phyloP scores from a whole-genome alignment of 2,113 vertebrate genomes.

The Aspidoscelis tigris region DNA sequence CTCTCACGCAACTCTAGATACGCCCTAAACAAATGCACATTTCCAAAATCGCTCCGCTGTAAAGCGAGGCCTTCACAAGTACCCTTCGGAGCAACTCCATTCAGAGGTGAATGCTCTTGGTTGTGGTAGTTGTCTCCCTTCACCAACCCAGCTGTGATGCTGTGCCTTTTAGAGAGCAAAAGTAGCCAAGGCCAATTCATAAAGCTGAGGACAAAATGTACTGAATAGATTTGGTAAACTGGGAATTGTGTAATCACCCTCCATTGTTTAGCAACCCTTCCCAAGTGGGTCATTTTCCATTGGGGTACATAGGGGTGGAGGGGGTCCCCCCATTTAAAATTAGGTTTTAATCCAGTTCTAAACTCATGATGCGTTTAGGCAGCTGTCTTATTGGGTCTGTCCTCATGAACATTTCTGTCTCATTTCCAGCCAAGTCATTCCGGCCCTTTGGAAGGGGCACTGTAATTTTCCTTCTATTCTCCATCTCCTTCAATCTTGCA shows the following conservation, averaged over 20 bases:
- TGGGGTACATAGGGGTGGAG: background rate
- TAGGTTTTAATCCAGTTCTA: constrained; percentile 38
- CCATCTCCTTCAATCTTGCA: background rate
- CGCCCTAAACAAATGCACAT: constrained; percentile 81
- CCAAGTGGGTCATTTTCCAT: constrained; percentile 20
- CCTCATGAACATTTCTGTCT: constrained; percentile 54
- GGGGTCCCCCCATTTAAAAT: constrained; percentile 4
- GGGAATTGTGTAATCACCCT: constrained; percentile 11
- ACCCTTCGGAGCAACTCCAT: constrained; percentile 64
- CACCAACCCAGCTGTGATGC: constrained; percentile 4
- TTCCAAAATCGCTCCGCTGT: constrained; percentile 73
- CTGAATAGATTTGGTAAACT: constrained; percentile 12
- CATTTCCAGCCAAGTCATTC: constrained; percentile 54
- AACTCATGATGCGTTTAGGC: constrained; percentile 14
- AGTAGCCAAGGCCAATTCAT: constrained; percentile 21
- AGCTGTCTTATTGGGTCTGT: constrained; percentile 23
- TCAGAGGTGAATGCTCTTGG: constrained; percentile 42
- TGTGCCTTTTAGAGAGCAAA: background rate
- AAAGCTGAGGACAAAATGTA: constrained; percentile 12
- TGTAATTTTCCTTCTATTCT: constrained; percentile 5
- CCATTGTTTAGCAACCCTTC: constrained; percentile 18
- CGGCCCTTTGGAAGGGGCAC: constrained; percentile 38
- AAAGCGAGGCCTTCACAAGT: constrained; percentile 50
- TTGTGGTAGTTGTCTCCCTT: background rate
- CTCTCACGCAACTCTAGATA: constrained; percentile 87